Base-by-base conservation (phyloP, 92 coral and sea anemone species). In the Porites lobata region DNA sequence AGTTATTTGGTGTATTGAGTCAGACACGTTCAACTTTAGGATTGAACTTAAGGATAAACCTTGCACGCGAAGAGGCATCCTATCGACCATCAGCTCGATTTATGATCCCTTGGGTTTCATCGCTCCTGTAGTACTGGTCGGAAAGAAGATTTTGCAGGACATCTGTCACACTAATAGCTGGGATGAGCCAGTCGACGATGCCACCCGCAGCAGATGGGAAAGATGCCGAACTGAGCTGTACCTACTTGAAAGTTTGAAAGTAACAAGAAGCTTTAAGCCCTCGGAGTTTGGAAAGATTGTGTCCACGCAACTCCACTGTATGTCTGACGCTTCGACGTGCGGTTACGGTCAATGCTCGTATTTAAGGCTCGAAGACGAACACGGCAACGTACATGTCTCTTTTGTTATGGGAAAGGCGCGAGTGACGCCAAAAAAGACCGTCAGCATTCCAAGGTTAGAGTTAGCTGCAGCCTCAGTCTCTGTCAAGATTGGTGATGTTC, bases 311-410 rank as follows among this genome's bases (percentile, higher is more conserved):
- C 90, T 85, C 76, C 89, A 82, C 72, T 70, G 85, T 29, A 92
- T 86, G 93, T 85, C 89, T 7, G 95, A 85, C 82, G 93, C 91
- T 72, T 92, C 93, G 8, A 72, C 65, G 74, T 85, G 63, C 22
- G 93, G 95, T n/a, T 86, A 86, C 43, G 87, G 93, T 29, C 93
- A 83, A 79, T 89, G 95, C 85, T 89, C 95, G 4, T 81, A 85
- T 70, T 67, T 92, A 47, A 81, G 93, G 69, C 90, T 92, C 19
- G 86, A 77, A 32, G 92, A 92, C 54, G 86, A 92, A 21, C 57
- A 73, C 21, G 80, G 92, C 81, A 76, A 85, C 18, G 87, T 89
- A 24, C 85, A 89, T 50, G 73, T 85, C 56, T 78, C 91, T 21
- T 77, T 92, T 62, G 93, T 86, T 29, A 79, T 79, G 80, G 93